A percentile compares a stretch with the other conserved stretches of the same genome.
Conservation (phyloP, 2,888 invertebrate genomes). For the Axea sp. region DNA sequence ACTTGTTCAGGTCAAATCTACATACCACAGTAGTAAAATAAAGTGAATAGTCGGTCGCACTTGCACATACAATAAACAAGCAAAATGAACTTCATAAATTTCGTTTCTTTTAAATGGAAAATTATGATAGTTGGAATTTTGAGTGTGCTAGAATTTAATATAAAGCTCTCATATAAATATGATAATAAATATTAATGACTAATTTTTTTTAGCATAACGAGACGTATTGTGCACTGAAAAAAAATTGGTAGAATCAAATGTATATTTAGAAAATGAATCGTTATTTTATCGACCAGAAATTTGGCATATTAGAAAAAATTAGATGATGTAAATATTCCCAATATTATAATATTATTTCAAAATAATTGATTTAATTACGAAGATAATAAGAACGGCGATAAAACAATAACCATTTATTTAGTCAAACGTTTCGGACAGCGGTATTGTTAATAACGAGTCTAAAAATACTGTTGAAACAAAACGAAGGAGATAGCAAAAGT, state of each 20-base stretch:
- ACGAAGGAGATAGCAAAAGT: constrained; percentile 30
- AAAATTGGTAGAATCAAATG: too few relatives aligned
- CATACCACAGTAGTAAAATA: constrained; percentile 59
- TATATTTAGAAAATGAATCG: neutral
- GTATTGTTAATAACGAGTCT: constrained; percentile 41
- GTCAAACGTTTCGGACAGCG: constrained; percentile 18
- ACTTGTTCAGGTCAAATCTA: constrained; percentile 59
- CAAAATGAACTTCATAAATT: constrained; percentile 13
- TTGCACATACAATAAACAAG: constrained; percentile 41
- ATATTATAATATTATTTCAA: constrained; percentile 16
- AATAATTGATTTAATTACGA: constrained; percentile 45
- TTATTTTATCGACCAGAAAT: too few relatives aligned
- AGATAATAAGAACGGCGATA: constrained; percentile 29
- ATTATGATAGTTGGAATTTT: constrained; percentile 25
- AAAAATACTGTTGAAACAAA: constrained; percentile 21
- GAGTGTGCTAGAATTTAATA: neutral
- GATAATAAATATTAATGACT: constrained; percentile 33
- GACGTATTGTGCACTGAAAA: too few relatives aligned
- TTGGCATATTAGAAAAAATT: too few relatives aligned
- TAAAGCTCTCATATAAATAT: neutral
- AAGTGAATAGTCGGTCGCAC: constrained; percentile 55
- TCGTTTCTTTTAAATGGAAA: constrained; percentile 23
- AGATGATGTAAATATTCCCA: constrained; percentile 29
- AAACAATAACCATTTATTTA: constrained; percentile 50
- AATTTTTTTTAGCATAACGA: too few relatives aligned